Conservation (phyloP, 2,888 invertebrate genomes). For the Celastrina argiolus region DNA sequence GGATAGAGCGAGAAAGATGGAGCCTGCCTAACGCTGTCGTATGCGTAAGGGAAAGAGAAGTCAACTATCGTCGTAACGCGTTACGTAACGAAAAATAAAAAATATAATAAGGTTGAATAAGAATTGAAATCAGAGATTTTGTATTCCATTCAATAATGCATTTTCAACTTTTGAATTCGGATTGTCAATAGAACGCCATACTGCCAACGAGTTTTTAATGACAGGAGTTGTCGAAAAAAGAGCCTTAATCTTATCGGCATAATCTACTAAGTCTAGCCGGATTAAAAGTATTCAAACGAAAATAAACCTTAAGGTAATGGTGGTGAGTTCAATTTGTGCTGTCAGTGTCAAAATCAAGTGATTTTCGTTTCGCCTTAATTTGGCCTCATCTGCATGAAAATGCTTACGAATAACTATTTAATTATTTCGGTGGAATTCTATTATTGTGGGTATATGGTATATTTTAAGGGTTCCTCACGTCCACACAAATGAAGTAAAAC, state of each 20-base stretch:
- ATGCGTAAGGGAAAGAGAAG: no score
- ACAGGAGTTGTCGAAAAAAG: background rate
- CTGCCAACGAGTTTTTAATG: conserved; percentile 12
- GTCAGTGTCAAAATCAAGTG: background rate
- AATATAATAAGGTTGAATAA: no score
- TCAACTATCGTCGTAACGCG: no score
- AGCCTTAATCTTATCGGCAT: background rate
- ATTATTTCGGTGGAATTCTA: background rate
- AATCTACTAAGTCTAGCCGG: background rate
- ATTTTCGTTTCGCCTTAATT: conserved; percentile 4
- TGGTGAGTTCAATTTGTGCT: background rate
- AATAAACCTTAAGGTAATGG: background rate
- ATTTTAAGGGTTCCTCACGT: no score
- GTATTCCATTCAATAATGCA: no score
- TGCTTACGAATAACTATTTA: conserved; percentile 16
- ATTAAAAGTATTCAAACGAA: background rate
- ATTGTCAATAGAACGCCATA: background rate
- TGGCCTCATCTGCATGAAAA: conserved; percentile 17
- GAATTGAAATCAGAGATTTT: no score
- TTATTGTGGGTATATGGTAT: background rate
- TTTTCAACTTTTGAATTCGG: background rate
- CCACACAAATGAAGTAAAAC: no score
- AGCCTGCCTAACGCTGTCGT: no score
- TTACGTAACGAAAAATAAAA: no score
- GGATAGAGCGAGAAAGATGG: no score